These are phyloP conservation scores for Myotis planiceps DNA, from an alignment of 2,797 vertebrate genomes.

Conservation along the genomic window DNA sequence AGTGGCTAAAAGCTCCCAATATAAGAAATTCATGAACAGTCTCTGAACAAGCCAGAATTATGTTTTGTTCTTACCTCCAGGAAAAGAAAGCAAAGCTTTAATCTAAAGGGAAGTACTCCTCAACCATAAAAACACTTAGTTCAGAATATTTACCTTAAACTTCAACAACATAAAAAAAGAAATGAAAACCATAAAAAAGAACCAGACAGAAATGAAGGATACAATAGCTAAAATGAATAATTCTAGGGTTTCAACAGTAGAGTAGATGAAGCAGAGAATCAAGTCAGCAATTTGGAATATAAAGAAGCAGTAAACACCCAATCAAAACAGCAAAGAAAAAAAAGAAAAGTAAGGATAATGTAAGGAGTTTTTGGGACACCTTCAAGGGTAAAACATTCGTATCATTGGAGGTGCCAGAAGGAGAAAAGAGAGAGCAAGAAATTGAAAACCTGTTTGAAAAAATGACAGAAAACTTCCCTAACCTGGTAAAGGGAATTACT, in stretches of 20 bases:
- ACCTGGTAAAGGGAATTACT: background rate
- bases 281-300: background rate
- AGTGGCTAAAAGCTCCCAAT: background rate
- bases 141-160: constrained; percentile 61
- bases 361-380: background rate
- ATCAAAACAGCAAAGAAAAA: background rate
- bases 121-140: constrained; percentile 35
- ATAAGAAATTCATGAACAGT: background rate
- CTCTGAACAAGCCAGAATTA: background rate
- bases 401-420: background rate
- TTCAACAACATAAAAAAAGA: background rate
- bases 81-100: constrained; percentile 56
- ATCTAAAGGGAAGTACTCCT: background rate
- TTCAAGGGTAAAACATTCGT: background rate
- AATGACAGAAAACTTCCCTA: background rate
- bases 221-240: background rate
- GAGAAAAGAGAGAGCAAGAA: background rate
- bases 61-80: constrained; percentile 16
- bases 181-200: background rate
- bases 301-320: background rate
- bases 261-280: background rate
- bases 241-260: background rate
- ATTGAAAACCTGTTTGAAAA: background rate
- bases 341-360: background rate
- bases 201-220: background rate